Percentiles rank a stretch among this genome's conserved stretches.
These are phyloP conservation scores for Reinhardtius hippoglossoides DNA, from an alignment of 2,113 vertebrate species.

Conservation along the genomic window DNA sequence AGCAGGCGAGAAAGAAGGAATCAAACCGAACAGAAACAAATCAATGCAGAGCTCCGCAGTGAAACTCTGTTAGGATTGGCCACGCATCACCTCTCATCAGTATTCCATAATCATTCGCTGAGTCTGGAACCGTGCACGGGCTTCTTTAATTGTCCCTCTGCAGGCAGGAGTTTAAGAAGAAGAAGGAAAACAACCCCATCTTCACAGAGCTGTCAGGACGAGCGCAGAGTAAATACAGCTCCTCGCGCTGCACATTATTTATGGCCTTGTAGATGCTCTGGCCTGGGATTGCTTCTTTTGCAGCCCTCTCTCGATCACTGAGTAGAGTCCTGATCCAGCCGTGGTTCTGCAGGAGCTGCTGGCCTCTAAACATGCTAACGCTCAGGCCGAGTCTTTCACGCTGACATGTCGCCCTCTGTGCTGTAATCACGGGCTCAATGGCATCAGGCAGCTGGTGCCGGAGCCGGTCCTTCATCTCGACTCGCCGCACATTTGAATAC, in stretches of 20 bases:
- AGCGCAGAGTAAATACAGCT: conserved; percentile 62
- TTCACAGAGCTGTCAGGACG: conserved; percentile 55
- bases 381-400: conserved; percentile 42
- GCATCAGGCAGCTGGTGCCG: conserved; percentile 63
- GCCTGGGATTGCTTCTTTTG: conserved; percentile 55
- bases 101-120: conserved; percentile 64
- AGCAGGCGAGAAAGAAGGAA: background rate
- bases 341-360: conserved; percentile 40
- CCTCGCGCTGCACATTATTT: conserved; percentile 57
- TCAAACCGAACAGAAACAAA: conserved; percentile 46
- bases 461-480: conserved; percentile 59
- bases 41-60: conserved; percentile 49
- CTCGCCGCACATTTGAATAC: conserved; percentile 62
- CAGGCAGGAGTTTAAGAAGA: conserved; percentile 49
- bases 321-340: conserved; percentile 58
- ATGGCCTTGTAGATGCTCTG: conserved; percentile 61
- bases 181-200: conserved; percentile 49
- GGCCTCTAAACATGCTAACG: conserved; percentile 58
- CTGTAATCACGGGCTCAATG: conserved; percentile 42
- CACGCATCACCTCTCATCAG: conserved; percentile 68
- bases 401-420: conserved; percentile 48
- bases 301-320: conserved; percentile 37
- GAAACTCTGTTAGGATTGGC: conserved; percentile 46
- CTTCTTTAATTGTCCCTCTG: conserved; percentile 74
- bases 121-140: conserved; percentile 34